These are phyloP conservation scores for Drosophila pseudotakahashii DNA, from an alignment of 2,888 invertebrate species.

Conservation along the genomic window DNA sequence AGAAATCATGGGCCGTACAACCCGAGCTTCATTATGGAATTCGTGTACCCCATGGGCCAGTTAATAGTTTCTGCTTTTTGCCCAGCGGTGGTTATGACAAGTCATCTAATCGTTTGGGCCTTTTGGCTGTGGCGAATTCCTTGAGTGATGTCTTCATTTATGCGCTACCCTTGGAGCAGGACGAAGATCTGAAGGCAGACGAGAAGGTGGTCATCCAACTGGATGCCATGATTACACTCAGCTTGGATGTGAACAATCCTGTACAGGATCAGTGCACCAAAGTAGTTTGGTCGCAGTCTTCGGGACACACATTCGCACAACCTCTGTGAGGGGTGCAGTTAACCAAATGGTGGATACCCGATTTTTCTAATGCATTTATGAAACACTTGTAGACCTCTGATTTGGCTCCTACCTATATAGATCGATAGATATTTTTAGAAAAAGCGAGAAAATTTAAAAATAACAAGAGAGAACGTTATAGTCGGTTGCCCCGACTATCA, in stretches of 20 bases:
- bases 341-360: too few relatives aligned
- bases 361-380: too few relatives aligned
- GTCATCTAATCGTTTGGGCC: conserved; percentile 85
- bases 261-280: conserved; percentile 58
- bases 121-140: conserved; percentile 87
- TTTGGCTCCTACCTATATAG: too few relatives aligned
- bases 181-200: conserved; percentile 20
- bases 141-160: conserved; percentile 86
- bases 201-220: conserved; percentile 52
- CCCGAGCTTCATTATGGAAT: conserved; percentile 86
- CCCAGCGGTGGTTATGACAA: conserved; percentile 88
- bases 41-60: conserved; percentile 86
- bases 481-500: too few relatives aligned
- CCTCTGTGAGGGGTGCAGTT: too few relatives aligned
- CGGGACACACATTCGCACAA: conserved; percentile 84
- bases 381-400: too few relatives aligned
- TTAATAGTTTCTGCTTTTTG: conserved; percentile 88
- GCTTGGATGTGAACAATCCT: conserved; percentile 58
- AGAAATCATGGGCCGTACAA: conserved; percentile 63
- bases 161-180: conserved; percentile 84
- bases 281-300: conserved; percentile 79
- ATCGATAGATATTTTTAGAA: too few relatives aligned
- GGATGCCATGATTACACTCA: conserved; percentile 60
- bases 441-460: too few relatives aligned
- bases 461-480: too few relatives aligned